phyloP scores from a whole-genome alignment of 2,113 vertebrate genomes.

The Saiga tatarica region DNA sequence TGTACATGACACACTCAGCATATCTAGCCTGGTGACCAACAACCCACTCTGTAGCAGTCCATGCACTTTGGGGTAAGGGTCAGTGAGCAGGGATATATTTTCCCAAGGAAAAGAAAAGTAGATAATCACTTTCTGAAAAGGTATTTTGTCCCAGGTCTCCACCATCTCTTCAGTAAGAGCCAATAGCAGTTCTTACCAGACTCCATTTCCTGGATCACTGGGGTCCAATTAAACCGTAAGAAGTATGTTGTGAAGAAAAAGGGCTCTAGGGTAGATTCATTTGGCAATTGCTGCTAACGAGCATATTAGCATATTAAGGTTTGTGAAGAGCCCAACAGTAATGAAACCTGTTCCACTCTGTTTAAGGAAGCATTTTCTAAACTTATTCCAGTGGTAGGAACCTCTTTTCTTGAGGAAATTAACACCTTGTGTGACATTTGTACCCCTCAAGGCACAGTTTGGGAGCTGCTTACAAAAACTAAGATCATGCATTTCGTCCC shows the following conservation, averaged over 20 bases:
- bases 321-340: neutral
- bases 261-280: neutral
- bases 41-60: neutral
- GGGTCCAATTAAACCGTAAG: neutral
- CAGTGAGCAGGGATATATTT: neutral
- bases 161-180: neutral
- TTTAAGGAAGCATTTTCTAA: constrained; percentile 1
- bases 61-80: neutral
- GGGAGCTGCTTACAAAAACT: neutral
- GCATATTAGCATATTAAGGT: neutral
- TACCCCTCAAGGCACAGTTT: neutral
- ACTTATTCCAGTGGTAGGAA: neutral
- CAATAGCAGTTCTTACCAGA: neutral
- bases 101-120: neutral
- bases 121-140: neutral
- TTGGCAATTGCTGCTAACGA: neutral
- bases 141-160: neutral
- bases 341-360: neutral
- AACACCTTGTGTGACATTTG: neutral
- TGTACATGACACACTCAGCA: neutral
- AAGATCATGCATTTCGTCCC: neutral
- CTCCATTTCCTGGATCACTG: neutral
- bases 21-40: neutral
- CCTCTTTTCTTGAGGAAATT: neutral
- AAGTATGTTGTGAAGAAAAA: neutral